Evolutionary conservation across 2,888 invertebrate species (phyloP), one percentile per base, ranked within the genome.

Genomic region (Synanthedon vespiformis): DNA sequence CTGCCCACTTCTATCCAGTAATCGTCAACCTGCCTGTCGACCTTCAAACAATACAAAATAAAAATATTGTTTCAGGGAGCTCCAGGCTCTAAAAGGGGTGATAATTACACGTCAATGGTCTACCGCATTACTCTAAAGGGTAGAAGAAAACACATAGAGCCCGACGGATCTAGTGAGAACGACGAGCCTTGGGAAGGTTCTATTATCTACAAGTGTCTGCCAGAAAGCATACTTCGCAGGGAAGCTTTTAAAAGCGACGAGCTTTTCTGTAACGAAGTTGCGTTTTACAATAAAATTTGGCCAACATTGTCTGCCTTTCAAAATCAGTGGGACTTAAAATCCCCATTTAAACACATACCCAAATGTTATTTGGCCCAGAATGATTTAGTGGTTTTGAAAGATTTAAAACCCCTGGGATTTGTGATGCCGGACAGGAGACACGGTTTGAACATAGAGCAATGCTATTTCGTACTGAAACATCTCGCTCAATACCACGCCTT

Each of bases 61-160:
- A 34, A 34, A 34, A 11, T 44, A 44, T 12, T 34, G 53, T 60
- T 63, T 10, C 58, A 93, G 89, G 90, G 91, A 56, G 89, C 90
- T 13, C 91, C 89, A 3, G 93, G 92, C n/a, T 91, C 93, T 0
- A 92, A 91, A 54, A 85, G 92, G 52, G 93, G 93, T 0, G 93
- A 93, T 65, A 93, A 93, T 72, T 93, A 93, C 66, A 93, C 92
- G 0, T 92, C 93, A 8, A 91, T 92, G 87, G 81, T 93, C 6
- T 93, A 92, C 72, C 88, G 93, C 12, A 86, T 92, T 53, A 80
- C 88, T 1, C 74, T 92, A 3, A 89, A 88, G 60, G 93, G 93
- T 0, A 61, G 62, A 4, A 72, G 72, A 13, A 80, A 78, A 54
- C 67, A 70, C 40, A 56, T 61, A 1, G 72, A 72, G 52, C 65